phyloP scores from a whole-genome alignment of 2,113 vertebrate genomes.

The Tachycineta bicolor region DNA sequence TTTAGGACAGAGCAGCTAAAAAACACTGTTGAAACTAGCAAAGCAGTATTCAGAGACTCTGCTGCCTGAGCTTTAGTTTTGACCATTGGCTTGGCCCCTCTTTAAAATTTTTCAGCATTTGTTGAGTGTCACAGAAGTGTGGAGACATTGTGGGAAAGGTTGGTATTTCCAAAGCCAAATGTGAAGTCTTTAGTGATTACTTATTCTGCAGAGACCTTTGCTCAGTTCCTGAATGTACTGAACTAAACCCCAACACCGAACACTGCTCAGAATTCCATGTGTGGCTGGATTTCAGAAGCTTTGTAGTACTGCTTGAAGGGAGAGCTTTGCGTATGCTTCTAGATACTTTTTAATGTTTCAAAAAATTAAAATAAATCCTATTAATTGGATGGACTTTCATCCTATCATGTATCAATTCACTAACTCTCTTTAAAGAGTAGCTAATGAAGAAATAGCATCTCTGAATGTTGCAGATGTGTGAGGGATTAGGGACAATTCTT shows the following conservation, averaged over 20 bases:
- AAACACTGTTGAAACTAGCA: not conserved
- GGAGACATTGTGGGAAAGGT: not conserved
- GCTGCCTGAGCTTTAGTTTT: not conserved
- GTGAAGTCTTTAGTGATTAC: not conserved
- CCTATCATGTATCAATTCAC: not conserved
- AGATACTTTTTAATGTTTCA: not conserved
- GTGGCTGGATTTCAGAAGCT: not conserved
- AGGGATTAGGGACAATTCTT: not conserved
- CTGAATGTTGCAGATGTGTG: not conserved
- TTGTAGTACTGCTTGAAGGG: not conserved
- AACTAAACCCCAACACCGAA: not conserved
- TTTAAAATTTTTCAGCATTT: not conserved
- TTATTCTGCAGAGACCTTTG: constrained; percentile 31
- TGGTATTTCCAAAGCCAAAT: not conserved
- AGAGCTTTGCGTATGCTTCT: not conserved
- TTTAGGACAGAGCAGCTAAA: not conserved
- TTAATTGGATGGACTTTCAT: not conserved
- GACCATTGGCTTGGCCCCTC: not conserved
- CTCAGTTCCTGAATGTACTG: not conserved
- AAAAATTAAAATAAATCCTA: not conserved
- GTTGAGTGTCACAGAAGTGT: not conserved
- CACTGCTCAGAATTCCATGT: not conserved
- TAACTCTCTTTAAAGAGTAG: not conserved
- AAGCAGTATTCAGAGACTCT: not conserved
- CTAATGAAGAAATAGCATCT: not conserved